Percentiles rank a stretch among this genome's conserved stretches.
Conservation (phyloP, 2,888 invertebrate genomes). For the Thymelicus lineola region DNA sequence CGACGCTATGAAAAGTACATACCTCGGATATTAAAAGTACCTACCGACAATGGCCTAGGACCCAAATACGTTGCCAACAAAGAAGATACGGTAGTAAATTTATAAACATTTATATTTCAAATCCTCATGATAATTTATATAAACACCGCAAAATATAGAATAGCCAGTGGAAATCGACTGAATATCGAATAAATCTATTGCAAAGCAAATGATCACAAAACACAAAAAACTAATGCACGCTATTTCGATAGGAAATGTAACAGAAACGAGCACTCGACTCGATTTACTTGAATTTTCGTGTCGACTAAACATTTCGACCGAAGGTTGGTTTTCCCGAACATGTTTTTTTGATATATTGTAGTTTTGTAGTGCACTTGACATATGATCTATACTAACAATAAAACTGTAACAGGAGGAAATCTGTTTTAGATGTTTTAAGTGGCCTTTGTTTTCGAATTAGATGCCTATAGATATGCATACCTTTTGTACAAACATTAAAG, state of each 20-base stretch:
- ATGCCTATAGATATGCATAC: too few relatives aligned
- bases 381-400: too few relatives aligned
- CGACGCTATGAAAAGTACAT: conserved; percentile 7
- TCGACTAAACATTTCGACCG: too few relatives aligned
- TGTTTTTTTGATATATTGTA: too few relatives aligned
- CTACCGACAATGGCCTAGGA: conserved; percentile 8
- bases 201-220: background rate
- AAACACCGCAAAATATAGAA: conserved; percentile 1
- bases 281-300: background rate
- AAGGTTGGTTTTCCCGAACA: too few relatives aligned
- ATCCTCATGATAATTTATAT: background rate
- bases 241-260: background rate
- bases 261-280: background rate
- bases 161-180: background rate
- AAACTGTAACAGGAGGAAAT: too few relatives aligned
- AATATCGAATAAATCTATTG: background rate
- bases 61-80: conserved; percentile 4
- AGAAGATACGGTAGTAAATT: conserved; percentile 11
- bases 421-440: too few relatives aligned
- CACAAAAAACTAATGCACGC: background rate
- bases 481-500: too few relatives aligned
- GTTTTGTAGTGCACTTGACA: too few relatives aligned
- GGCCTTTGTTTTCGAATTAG: too few relatives aligned
- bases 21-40: background rate
- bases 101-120: too few relatives aligned